Conservation (phyloP, 2,113 vertebrate species). For the Drymodes brunneopygia region DNA sequence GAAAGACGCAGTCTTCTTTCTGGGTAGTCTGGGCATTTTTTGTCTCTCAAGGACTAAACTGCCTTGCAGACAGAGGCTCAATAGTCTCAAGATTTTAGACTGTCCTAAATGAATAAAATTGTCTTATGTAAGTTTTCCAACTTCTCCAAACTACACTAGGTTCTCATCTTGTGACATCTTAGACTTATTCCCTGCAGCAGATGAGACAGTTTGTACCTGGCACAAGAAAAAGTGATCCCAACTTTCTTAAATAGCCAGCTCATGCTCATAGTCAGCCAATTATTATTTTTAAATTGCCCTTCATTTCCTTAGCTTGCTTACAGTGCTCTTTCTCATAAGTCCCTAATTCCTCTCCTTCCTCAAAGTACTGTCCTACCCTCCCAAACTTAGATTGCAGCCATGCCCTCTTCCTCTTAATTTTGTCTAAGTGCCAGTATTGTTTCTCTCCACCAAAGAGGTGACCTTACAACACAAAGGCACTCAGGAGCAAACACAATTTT, state of each 20-base stretch:
- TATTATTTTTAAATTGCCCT: not conserved
- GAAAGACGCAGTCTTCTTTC: not conserved
- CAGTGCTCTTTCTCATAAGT: not conserved
- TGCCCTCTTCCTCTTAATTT: not conserved
- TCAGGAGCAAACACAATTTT: not conserved
- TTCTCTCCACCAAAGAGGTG: not conserved
- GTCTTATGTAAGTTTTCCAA: not conserved
- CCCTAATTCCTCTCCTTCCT: not conserved
- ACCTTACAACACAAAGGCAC: not conserved
- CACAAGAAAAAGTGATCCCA: not conserved
- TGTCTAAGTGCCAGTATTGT: not conserved
- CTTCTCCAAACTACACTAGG: not conserved
- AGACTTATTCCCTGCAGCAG: not conserved
- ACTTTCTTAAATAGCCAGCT: not conserved
- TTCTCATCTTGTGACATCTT: not conserved
- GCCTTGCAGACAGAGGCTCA: not conserved
- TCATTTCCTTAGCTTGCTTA: not conserved
- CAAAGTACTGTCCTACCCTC: not conserved
- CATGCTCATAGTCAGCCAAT: not conserved
- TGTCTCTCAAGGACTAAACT: not conserved
- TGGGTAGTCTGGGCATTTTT: not conserved
- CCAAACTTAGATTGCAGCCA: not conserved
- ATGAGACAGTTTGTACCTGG: not conserved
- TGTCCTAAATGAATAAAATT: not conserved
- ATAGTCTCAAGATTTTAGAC: not conserved